Evolutionary conservation across 2,113 vertebrate species (phyloP).

Genomic region (Rhombomys opimus): DNA sequence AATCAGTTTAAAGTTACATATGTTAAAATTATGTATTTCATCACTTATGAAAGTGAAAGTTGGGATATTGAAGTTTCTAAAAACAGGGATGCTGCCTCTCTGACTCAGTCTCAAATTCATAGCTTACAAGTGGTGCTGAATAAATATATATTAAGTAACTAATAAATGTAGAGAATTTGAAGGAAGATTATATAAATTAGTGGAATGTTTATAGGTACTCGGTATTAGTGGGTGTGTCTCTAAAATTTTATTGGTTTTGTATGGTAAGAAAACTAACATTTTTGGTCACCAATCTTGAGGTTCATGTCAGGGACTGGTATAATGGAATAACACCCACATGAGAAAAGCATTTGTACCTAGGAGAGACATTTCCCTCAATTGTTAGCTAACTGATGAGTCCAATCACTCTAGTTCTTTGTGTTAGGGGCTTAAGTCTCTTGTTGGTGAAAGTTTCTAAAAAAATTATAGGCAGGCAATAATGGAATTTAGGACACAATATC

Average conservation of each 20-base stretch:
- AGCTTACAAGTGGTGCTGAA: neutral
- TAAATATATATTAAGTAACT: neutral
- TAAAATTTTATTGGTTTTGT: neutral
- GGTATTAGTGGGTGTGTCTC: accelerated
- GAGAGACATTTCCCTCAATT: neutral
- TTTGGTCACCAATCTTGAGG: neutral
- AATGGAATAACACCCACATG: neutral
- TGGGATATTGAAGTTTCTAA: neutral
- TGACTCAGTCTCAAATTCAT: neutral
- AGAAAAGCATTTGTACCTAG: neutral
- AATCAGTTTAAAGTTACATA: neutral
- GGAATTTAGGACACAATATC: accelerated
- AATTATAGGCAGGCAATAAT: neutral
- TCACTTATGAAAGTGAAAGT: neutral
- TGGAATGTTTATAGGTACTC: neutral
- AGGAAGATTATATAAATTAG: neutral
- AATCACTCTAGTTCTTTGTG: neutral
- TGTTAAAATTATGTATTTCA: neutral
- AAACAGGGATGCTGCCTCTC: neutral
- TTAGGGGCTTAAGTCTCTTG: accelerated
- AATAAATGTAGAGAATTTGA: neutral
- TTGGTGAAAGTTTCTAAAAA: neutral
- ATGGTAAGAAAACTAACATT: neutral
- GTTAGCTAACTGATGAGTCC: neutral
- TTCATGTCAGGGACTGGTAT: neutral